These are phyloP conservation scores for Poeciliopsis turrubarensis DNA, from an alignment of 2,113 vertebrate genomes.

Conservation along the genomic window DNA sequence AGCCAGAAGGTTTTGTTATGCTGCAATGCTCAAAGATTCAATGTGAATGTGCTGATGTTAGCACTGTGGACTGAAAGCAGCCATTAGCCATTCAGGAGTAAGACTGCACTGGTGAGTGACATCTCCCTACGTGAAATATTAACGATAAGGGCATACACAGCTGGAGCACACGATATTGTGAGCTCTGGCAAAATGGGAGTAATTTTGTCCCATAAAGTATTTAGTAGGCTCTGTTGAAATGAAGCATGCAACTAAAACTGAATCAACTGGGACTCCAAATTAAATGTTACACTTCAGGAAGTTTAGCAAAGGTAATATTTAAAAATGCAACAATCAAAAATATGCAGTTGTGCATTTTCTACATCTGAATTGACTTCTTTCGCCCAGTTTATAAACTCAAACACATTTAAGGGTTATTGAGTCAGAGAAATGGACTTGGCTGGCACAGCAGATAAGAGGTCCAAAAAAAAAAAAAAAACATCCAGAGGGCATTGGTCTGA, in stretches of 20 bases:
- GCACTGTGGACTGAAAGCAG: neutral
- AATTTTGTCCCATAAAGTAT: neutral
- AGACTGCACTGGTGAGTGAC: neutral
- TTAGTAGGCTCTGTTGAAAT: neutral
- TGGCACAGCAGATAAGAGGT: constrained; percentile 52
- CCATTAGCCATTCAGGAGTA: neutral
- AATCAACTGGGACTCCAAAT: constrained; percentile 10
- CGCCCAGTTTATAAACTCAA: neutral
- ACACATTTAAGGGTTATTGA: constrained; percentile 45
- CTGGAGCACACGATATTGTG: neutral
- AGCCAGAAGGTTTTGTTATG: neutral
- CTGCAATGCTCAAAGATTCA: neutral
- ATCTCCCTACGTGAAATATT: constrained; percentile 34
- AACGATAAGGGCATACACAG: neutral
- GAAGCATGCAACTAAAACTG: neutral
- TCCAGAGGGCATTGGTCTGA: constrained; percentile 43
- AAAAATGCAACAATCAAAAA: neutral
- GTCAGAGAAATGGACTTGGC: constrained; percentile 53
- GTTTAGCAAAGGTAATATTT: constrained; percentile 7
- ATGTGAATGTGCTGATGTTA: neutral
- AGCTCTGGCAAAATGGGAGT: neutral
- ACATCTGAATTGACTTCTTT: neutral
- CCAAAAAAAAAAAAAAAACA: constrained; percentile 24
- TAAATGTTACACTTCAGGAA: constrained; percentile 3
- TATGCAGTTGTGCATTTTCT: constrained; percentile 3